These are phyloP conservation scores for Melanchra persicariae DNA, from an alignment of 2,888 invertebrate species.

Conservation along the genomic window DNA sequence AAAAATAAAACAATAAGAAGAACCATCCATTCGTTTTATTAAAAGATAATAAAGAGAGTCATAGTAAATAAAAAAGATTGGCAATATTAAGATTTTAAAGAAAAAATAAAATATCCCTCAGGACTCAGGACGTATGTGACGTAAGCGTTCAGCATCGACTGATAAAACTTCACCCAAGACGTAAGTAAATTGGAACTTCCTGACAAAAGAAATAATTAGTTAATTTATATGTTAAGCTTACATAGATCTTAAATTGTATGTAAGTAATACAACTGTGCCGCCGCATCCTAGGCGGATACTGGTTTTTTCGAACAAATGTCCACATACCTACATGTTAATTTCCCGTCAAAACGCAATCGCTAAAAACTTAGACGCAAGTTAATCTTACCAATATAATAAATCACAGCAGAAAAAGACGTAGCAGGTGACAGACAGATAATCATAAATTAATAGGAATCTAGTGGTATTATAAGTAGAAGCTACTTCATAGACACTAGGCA, in stretches of 20 bases:
- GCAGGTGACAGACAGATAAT: neutral
- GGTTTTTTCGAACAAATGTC: constrained; percentile 24
- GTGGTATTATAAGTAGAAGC: neutral
- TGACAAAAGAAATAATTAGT: neutral
- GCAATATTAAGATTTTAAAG: too few species aligned
- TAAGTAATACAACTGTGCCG: neutral
- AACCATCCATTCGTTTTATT: neutral
- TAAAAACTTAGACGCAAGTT: neutral
- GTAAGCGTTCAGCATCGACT: too few species aligned
- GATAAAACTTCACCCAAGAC: neutral
- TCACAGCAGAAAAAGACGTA: constrained; percentile 1
- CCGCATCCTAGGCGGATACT: neutral
- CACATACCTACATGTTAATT: constrained; percentile 27
- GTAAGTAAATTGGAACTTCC: neutral
- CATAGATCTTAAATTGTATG: neutral
- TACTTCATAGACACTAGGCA: neutral
- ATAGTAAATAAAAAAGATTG: neutral
- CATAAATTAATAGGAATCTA: neutral
- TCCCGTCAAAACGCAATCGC: neutral
- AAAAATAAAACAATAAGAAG: neutral
- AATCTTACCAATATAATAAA: constrained; percentile 5
- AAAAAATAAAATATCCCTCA: too few species aligned
- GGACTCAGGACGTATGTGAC: too few species aligned
- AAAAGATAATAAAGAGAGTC: neutral
- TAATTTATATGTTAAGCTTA: neutral